Evolutionary conservation across 2,888 invertebrate species (phyloP), one percentile per base, ranked within the genome.

Genomic region (Drosophila crucigera): DNA sequence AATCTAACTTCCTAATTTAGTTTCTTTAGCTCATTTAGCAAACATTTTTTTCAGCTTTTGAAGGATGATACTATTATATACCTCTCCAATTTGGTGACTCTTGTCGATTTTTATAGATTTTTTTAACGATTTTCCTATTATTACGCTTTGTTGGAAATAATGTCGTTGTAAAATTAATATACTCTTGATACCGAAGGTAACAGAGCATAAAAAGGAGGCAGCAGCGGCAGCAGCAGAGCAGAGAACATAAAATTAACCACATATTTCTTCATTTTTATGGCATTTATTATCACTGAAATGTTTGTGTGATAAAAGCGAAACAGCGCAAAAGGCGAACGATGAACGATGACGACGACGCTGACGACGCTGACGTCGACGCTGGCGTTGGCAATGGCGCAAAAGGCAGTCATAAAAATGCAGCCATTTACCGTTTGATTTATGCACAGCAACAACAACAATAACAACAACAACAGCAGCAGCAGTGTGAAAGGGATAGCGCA

Each of bases 241-340:
- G 76, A 87, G 88, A 89, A 91, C 91, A 91, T 91, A 91, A 91
- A 91, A 91, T 91, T 91, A 91, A 91, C 91, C 91, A 91, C 91
- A 91, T 91, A 91, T 91, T 91, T 91, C 91, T 91, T 91, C 91
- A 91, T 91, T 91, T 89, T 91, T 91, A 91, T 91, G 91, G 91
- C 92, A 91, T 91, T 91, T 91, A 91, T 91, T 91, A 91, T 91
- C 91, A 86, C 89, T 86, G 89, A 84, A 83, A 91, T 86, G 90
- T 90, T 91, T 91, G 91, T 91, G 88, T 88, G 91, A 88, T 88
- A 88, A 88, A 88, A 90, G 91, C 79, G 90, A 87, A 89, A 84
- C 85, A 76, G 69, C 79, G 69, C 69, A 78, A 78, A 78, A 67
- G 78, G 65, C 82, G 67, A 78, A 69, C 79, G 69, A 73, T 54